A percentile compares a stretch with the other conserved stretches of the same genome.
Evolutionary conservation across 2,797 vertebrate species (phyloP).

Genomic region (Acipenser transmontanus): DNA sequence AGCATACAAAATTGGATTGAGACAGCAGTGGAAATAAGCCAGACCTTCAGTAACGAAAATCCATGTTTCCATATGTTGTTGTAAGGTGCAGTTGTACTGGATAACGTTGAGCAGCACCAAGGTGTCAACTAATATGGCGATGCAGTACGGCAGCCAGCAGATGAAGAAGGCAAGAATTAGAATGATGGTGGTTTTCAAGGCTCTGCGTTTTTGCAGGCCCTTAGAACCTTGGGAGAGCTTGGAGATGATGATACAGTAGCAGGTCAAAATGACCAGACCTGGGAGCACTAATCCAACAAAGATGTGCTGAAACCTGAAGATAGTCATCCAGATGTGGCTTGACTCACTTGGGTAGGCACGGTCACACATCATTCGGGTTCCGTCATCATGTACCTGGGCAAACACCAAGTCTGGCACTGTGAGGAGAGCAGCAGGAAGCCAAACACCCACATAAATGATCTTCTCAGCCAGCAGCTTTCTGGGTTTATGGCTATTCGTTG

Average conservation of each 20-base stretch:
- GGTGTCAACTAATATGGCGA: slow-evolving; percentile 78
- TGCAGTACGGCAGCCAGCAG: slow-evolving; percentile 93
- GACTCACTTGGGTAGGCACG: slow-evolving; percentile 68
- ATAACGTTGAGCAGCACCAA: slow-evolving; percentile 72
- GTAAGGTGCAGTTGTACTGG: slow-evolving; percentile 61
- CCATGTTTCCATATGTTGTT: slow-evolving; percentile 73
- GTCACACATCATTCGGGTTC: slow-evolving; percentile 64
- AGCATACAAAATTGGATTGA: slow-evolving; percentile 95
- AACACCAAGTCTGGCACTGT: slow-evolving; percentile 90
- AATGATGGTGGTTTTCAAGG: slow-evolving; percentile 90
- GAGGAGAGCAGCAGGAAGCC: slow-evolving; percentile 82
- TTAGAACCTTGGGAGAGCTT: slow-evolving; percentile 78
- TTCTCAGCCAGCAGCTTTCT: slow-evolving; percentile 79
- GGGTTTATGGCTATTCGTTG: slow-evolving; percentile 82
- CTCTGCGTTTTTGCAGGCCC: slow-evolving; percentile 87
- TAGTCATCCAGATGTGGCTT: slow-evolving; percentile 59
- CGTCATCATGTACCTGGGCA: slow-evolving; percentile 46
- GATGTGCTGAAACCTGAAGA: slow-evolving; percentile 87
- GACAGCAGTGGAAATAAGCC: slow-evolving; percentile 94
- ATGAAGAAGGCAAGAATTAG: slow-evolving; percentile 89
- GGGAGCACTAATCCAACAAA: slow-evolving; percentile 87
- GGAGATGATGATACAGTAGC: slow-evolving; percentile 92
- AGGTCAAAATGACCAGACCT: slow-evolving; percentile 84
- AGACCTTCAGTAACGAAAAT: slow-evolving; percentile 85
- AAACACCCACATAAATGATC: slow-evolving; percentile 85